Conservation (phyloP, 2,888 invertebrate species). For the Micoletzkya japonica region DNA sequence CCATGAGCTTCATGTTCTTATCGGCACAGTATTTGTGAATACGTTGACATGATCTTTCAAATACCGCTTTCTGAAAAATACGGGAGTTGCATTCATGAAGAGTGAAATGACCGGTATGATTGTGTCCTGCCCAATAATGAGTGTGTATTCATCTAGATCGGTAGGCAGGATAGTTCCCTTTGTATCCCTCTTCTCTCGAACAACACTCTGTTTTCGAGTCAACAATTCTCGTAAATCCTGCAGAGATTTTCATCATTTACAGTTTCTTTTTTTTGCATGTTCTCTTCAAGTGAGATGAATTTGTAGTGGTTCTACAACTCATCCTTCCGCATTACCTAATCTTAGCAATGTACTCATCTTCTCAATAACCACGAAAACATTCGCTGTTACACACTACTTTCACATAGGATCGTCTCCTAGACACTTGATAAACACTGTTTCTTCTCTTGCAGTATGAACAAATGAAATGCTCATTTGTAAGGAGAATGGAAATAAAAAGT, state of each 20-base stretch:
- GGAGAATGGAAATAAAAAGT: too few species aligned
- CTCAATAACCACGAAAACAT: too few species aligned
- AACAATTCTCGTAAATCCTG: not conserved
- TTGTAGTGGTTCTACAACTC: not conserved
- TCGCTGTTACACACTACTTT: too few species aligned
- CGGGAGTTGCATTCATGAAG: not conserved
- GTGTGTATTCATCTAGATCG: conserved; percentile 55
- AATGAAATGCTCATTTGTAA: too few species aligned
- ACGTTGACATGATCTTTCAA: conserved; percentile 56
- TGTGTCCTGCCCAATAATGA: conserved; percentile 60
- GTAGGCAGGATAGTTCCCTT: conserved; percentile 44
- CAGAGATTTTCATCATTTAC: too few species aligned
- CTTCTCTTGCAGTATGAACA: too few species aligned
- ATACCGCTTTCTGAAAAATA: conserved; percentile 49
- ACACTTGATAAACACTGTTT: too few species aligned
- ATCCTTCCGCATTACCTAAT: too few species aligned
- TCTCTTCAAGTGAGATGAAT: not conserved
- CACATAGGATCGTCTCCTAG: too few species aligned
- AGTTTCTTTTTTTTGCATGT: not conserved
- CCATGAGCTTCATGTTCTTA: conserved; percentile 50
- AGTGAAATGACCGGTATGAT: conserved; percentile 51
- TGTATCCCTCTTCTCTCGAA: not conserved
- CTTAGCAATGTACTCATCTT: too few species aligned
- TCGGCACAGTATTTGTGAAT: conserved; percentile 61
- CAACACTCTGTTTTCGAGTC: not conserved